These are phyloP conservation scores for Halictus ligatus DNA, from an alignment of 2,888 invertebrate genomes.

Conservation along the genomic window DNA sequence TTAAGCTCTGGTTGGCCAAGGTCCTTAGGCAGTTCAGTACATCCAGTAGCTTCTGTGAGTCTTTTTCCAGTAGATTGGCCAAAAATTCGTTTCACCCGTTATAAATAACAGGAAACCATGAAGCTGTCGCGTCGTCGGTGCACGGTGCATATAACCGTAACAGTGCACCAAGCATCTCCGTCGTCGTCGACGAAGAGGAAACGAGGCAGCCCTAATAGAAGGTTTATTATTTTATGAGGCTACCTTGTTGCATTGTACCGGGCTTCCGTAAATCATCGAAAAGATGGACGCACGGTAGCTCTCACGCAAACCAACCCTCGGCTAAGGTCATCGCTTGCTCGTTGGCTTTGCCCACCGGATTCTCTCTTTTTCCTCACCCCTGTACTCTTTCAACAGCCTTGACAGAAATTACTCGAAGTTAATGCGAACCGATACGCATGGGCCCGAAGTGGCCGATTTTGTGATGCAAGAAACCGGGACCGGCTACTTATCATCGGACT, in stretches of 20 bases:
- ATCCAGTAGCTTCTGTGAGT: not conserved
- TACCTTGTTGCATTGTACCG: slow-evolving; percentile 76
- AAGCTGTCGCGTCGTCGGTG: slow-evolving; percentile 13
- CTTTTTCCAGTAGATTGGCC: slow-evolving; percentile 6
- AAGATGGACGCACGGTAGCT: slow-evolving; percentile 73
- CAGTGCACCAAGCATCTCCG: slow-evolving; percentile 12
- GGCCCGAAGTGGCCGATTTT: not conserved
- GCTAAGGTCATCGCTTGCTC: not conserved
- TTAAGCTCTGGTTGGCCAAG: not conserved
- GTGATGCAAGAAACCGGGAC: slow-evolving; percentile 7
- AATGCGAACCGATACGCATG: slow-evolving; percentile 38
- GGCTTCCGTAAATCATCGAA: slow-evolving; percentile 74
- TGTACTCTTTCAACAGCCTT: slow-evolving; percentile 39
- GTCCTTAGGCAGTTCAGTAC: not conserved
- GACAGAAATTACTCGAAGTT: slow-evolving; percentile 37
- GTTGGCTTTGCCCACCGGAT: not conserved
- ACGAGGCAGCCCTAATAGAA: slow-evolving; percentile 74
- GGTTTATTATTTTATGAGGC: slow-evolving; percentile 81
- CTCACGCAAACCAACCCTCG: slow-evolving; percentile 56
- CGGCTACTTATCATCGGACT: not conserved
- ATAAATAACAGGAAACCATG: slow-evolving; percentile 74
- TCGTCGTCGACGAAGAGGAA: slow-evolving; percentile 4
- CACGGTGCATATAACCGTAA: slow-evolving; percentile 44
- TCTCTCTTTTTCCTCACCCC: not conserved
- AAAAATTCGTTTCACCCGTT: slow-evolving; percentile 71